Evolutionary conservation across 2,888 invertebrate genomes (phyloP), one percentile per base, ranked within the genome.

Genomic region (Phyto melanocephala): DNA sequence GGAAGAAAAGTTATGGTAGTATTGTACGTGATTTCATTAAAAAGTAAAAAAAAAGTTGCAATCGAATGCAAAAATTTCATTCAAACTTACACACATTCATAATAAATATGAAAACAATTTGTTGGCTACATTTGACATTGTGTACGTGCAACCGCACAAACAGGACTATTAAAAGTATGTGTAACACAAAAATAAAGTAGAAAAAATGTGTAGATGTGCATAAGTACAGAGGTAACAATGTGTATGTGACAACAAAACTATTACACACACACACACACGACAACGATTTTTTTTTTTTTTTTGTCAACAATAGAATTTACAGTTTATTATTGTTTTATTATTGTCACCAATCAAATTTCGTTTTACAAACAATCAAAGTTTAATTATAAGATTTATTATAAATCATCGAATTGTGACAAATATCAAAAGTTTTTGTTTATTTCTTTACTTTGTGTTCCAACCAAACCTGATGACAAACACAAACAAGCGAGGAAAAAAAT

Each of bases 11-110:
- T 82, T 82, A 76, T 82, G 33, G 63, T 50, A 35, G 56, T 28
- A 78, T 52, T 20, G 83, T 81, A 84, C 84, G 84, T 84, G 84
- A 83, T 84, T 84, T 81, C 83, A 84, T 84, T 84, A 81, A 82
- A 82, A 42, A 35, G 33, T 47, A 11, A 56, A 37, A 56, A 70
- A 76, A 80, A 83, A 80, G 62, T 74, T 83, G 83, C 83, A 83
- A 75, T 71, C 52, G 84, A 84, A 82, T 84, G 84, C 84, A 84
- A 81, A 83, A 83, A 70, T 84, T 79, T 81, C 65, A 77, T 76
- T 81, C 80, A 70, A 60, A 74, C 47, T 52, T 42, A 80, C 50
- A 65, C 76, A 50, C 11, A 72, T 68, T 70, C 56, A 72, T 72
- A 60, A 40, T 35, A 63, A 50, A 80, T 74, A 77, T 72, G 75